phyloP scores from a whole-genome alignment of 2,888 invertebrate genomes.

The Pheosia gnoma region DNA sequence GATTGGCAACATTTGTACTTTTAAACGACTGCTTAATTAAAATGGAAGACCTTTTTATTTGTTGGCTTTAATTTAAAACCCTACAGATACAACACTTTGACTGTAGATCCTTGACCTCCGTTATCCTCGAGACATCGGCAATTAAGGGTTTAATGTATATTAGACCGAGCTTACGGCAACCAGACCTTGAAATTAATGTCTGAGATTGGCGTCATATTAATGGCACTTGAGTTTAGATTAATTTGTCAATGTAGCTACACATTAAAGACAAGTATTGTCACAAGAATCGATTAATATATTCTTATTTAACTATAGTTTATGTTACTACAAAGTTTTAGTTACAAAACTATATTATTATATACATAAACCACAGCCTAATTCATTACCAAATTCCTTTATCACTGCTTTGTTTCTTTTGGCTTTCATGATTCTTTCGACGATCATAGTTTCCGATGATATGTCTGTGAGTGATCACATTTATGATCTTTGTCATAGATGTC shows the following conservation, averaged over 20 bases:
- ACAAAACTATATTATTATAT: no score
- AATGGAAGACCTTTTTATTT: slow-evolving; percentile 55
- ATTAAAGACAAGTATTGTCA: no score
- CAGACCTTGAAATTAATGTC: slow-evolving; percentile 11
- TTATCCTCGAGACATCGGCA: slow-evolving; percentile 2
- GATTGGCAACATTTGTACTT: slow-evolving; percentile 53
- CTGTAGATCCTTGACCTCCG: background rate
- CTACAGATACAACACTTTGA: background rate
- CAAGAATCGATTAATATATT: no score
- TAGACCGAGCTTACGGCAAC: background rate
- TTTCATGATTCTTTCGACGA: no score
- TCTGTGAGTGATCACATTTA: no score
- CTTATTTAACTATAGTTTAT: no score
- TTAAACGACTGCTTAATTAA: slow-evolving; percentile 61
- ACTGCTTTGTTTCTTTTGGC: no score
- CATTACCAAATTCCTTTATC: no score
- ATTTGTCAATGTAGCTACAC: background rate
- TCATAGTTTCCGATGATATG: no score
- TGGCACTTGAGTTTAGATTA: slow-evolving; percentile 1
- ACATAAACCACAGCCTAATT: no score
- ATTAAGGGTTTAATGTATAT: slow-evolving; percentile 2
- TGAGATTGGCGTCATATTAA: background rate
- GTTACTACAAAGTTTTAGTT: no score
- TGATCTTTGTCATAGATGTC: background rate
- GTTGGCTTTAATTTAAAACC: slow-evolving; percentile 36